Evolutionary conservation across 2,888 invertebrate genomes (phyloP).

Genomic region (Heterodera filipjevi): DNA sequence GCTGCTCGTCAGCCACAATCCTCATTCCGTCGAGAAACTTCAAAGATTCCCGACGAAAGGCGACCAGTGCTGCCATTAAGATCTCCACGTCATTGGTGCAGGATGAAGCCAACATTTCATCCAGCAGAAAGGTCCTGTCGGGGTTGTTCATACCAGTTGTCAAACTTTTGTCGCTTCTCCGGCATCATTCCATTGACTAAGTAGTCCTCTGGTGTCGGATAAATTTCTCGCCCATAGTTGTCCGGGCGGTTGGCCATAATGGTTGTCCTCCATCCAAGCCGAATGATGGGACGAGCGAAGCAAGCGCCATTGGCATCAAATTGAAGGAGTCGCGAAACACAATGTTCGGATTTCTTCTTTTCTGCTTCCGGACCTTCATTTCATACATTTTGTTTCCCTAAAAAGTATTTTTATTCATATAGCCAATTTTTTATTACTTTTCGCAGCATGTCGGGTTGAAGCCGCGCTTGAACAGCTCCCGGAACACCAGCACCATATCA

Average conservation of each 20-base stretch:
- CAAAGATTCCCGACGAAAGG: not conserved
- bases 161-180: not conserved
- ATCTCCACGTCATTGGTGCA: constrained; percentile 21
- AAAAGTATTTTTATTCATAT: too few relatives aligned
- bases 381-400: not conserved
- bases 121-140: not conserved
- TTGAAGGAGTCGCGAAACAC: constrained; percentile 17
- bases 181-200: constrained; percentile 16
- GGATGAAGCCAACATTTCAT: not conserved
- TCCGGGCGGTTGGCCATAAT: not conserved
- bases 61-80: not conserved
- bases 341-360: not conserved
- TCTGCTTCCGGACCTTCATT: constrained; percentile 7
- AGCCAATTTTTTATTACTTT: too few relatives aligned
- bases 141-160: constrained; percentile 15
- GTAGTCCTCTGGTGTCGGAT: not conserved
- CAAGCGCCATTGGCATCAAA: not conserved
- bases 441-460: constrained; percentile 9
- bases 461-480: constrained; percentile 16
- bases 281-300: not conserved
- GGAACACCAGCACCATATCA: constrained; percentile 23
- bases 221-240: not conserved
- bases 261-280: constrained; percentile 11
- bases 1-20: not conserved
- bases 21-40: not conserved